A percentile compares a stretch with the other conserved stretches of the same genome.
phyloP scores from a whole-genome alignment of 2,888 invertebrate genomes.

The Hesperia comma region DNA sequence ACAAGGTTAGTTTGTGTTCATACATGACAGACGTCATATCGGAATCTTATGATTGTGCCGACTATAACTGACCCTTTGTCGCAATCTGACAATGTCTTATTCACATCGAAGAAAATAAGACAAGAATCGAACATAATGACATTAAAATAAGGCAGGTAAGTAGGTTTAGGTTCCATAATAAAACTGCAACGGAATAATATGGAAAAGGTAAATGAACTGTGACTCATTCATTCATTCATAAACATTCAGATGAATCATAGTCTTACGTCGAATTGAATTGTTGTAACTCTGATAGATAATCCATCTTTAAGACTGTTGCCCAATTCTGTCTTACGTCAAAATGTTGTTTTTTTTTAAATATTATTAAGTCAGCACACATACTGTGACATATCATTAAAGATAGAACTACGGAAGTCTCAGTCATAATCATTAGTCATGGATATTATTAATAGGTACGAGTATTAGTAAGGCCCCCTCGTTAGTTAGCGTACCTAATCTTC shows the following conservation, averaged over 20 bases:
- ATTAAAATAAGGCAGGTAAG: slow-evolving; percentile 5
- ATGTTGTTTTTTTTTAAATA: background rate
- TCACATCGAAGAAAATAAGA: background rate
- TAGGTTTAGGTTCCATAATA: slow-evolving; percentile 13
- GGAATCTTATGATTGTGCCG: too few species aligned
- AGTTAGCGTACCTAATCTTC: too few species aligned
- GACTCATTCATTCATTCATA: slow-evolving; percentile 60
- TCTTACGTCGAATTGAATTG: slow-evolving; percentile 29
- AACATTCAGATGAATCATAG: slow-evolving; percentile 63
- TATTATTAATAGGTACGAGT: background rate
- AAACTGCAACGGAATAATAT: slow-evolving; percentile 23
- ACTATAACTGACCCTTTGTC: background rate
- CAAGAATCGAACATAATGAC: slow-evolving; percentile 8
- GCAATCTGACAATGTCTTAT: background rate
- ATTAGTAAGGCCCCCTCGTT: too few species aligned
- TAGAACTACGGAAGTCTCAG: background rate
- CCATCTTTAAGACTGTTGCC: slow-evolving; percentile 6
- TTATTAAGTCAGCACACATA: background rate
- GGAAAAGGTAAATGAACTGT: slow-evolving; percentile 67
- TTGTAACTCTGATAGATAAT: background rate
- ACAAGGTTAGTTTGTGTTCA: too few species aligned
- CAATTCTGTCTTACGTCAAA: background rate
- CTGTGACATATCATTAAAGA: background rate
- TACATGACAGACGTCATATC: too few species aligned
- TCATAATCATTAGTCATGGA: slow-evolving; percentile 1